These are phyloP conservation scores for Diachasma alloeum DNA, from an alignment of 1,140 invertebrate genomes.

Conservation along the genomic window DNA sequence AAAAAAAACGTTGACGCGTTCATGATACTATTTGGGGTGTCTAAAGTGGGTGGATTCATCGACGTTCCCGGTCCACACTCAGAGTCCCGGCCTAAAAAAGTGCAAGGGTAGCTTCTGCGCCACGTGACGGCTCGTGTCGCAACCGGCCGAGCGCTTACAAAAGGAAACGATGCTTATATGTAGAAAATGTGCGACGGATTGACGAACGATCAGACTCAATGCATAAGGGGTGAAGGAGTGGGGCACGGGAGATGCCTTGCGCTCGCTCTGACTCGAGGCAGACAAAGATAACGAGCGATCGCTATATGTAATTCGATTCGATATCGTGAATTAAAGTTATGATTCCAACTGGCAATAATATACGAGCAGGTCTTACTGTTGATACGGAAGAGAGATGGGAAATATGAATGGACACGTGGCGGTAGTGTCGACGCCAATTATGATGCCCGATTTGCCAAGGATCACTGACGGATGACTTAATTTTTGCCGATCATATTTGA, in stretches of 20 bases:
- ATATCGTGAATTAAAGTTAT: conserved; percentile 59
- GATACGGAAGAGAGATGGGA: not conserved
- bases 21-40: conserved; percentile 15
- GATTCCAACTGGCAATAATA: conserved; percentile 37
- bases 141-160: conserved; percentile 14
- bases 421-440: conserved; percentile 52
- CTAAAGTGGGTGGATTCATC: conserved; percentile 35
- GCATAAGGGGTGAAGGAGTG: not conserved
- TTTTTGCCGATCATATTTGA: conserved; percentile 30
- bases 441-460: conserved; percentile 61
- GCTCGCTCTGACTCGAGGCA: not conserved
- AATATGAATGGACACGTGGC: conserved; percentile 47
- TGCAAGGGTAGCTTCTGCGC: conserved; percentile 9
- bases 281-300: conserved; percentile 6
- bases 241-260: not conserved
- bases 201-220: conserved; percentile 21
- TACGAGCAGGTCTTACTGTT: conserved; percentile 39
- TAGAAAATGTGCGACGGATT: conserved; percentile 21
- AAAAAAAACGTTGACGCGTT: not conserved
- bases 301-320: conserved; percentile 43
- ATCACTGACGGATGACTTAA: conserved; percentile 52
- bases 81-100: not conserved
- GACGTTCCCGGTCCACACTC: not conserved
- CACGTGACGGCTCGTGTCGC: conserved; percentile 37
- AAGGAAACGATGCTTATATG: conserved; percentile 20